A percentile compares a stretch with the other conserved stretches of the same genome.
Conservation (phyloP, 2,888 invertebrate species). For the Piscicola geometra region DNA sequence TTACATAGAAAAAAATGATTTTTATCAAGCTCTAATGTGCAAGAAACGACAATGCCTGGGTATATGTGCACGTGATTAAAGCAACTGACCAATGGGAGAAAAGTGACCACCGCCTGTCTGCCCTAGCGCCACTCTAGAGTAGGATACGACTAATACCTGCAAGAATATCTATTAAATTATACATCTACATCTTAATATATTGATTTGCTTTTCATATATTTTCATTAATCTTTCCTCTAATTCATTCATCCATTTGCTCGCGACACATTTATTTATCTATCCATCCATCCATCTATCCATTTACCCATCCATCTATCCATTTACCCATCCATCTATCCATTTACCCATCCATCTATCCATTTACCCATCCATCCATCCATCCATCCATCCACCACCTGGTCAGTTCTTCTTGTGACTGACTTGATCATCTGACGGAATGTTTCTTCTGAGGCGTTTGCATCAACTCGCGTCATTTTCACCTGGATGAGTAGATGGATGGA, state of each 20-base stretch:
- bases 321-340: too few relatives aligned
- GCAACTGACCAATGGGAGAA: constrained; percentile 53
- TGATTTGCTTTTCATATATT: neutral
- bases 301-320: too few relatives aligned
- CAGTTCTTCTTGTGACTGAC: constrained; percentile 41
- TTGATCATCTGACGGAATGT: constrained; percentile 44
- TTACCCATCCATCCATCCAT: too few relatives aligned
- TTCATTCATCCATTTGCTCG: too few relatives aligned
- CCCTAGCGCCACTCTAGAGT: constrained; percentile 50
- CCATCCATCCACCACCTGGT: constrained; percentile 37
- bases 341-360: too few relatives aligned
- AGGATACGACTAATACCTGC: constrained; percentile 44
- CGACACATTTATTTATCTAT: too few relatives aligned
- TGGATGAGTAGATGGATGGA: constrained; percentile 27
- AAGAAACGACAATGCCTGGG: too few relatives aligned
- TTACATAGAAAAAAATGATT: too few relatives aligned
- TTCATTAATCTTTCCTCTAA: too few relatives aligned
- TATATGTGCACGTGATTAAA: too few relatives aligned
- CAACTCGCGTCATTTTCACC: constrained; percentile 41
- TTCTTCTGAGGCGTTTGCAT: constrained; percentile 37
- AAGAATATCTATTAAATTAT: neutral
- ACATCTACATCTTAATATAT: neutral
- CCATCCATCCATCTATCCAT: too few relatives aligned
- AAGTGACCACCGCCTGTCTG: constrained; percentile 56
- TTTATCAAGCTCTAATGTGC: too few relatives aligned